Evolutionary conservation across 2,113 vertebrate genomes (phyloP).

Genomic region (Scalopus aquaticus): DNA sequence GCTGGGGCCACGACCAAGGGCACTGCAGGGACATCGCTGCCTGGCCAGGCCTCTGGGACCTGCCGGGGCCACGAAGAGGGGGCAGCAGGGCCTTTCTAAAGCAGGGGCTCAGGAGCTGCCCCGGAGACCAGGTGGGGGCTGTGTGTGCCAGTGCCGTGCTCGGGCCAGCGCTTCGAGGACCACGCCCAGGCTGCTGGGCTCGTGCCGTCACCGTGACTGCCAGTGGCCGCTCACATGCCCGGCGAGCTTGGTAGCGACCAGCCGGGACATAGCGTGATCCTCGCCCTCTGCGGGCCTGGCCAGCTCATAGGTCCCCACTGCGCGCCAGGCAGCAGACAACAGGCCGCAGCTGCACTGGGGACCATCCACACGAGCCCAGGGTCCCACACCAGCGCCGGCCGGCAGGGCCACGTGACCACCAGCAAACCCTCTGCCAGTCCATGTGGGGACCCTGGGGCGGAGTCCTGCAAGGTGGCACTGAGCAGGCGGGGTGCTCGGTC

Average conservation of each 20-base stretch:
- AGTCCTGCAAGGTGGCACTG: not conserved
- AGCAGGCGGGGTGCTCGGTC: not conserved
- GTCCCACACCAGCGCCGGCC: too few relatives aligned
- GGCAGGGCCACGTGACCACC: too few relatives aligned
- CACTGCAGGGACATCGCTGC: too few relatives aligned
- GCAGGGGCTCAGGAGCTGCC: not conserved
- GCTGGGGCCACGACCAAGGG: too few relatives aligned
- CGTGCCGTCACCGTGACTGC: fast-evolving
- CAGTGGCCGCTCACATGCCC: fast-evolving
- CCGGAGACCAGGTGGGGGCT: fast-evolving
- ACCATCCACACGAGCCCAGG: not conserved
- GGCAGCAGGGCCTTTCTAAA: not conserved
- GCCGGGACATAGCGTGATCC: fast-evolving
- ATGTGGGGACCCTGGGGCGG: fast-evolving
- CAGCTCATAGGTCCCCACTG: fast-evolving
- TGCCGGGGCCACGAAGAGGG: not conserved
- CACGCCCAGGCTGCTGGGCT: not conserved
- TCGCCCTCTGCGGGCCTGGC: fast-evolving
- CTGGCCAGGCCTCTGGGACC: fast-evolving
- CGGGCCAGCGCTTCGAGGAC: too few relatives aligned
- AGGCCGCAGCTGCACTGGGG: fast-evolving
- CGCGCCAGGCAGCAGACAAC: fast-evolving
- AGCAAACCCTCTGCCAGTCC: not conserved
- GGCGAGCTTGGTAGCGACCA: fast-evolving
- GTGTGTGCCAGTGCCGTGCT: fast-evolving